Evolutionary conservation across 2,113 vertebrate genomes (phyloP).

Genomic region (Chionomys nivalis): DNA sequence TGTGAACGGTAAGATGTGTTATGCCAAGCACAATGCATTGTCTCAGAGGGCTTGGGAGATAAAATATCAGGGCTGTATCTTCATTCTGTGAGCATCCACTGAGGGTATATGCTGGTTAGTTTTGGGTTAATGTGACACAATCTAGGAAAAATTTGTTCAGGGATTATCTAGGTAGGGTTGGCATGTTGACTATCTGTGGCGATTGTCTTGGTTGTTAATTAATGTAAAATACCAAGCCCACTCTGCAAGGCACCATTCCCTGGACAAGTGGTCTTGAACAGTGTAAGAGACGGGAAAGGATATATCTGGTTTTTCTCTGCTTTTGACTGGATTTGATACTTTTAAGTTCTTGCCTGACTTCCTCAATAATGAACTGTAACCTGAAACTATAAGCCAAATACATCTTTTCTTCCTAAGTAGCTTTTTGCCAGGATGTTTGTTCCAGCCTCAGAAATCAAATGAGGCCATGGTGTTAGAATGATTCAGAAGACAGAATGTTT

Average conservation of each 20-base stretch:
- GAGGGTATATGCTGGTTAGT: neutral
- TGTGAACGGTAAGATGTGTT: slow-evolving; percentile 90
- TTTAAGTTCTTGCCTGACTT: neutral
- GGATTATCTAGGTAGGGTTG: neutral
- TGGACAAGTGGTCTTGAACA: neutral
- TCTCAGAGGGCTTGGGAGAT: neutral
- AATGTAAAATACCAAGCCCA: neutral
- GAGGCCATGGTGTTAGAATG: neutral
- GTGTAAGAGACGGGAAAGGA: neutral
- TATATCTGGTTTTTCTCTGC: neutral
- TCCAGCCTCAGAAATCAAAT: neutral
- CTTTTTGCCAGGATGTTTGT: neutral
- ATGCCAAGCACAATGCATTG: neutral
- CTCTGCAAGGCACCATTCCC: neutral
- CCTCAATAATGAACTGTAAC: neutral
- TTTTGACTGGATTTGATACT: neutral
- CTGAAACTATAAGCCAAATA: neutral
- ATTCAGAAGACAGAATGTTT: neutral
- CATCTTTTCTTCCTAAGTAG: neutral
- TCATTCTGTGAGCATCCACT: neutral
- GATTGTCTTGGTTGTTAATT: neutral
- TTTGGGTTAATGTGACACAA: neutral
- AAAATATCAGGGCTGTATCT: no score
- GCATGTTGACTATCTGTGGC: neutral
- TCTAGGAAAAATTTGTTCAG: neutral